phyloP scores from a whole-genome alignment of 2,797 vertebrate genomes.

The Chelidonichthys spinosus region DNA sequence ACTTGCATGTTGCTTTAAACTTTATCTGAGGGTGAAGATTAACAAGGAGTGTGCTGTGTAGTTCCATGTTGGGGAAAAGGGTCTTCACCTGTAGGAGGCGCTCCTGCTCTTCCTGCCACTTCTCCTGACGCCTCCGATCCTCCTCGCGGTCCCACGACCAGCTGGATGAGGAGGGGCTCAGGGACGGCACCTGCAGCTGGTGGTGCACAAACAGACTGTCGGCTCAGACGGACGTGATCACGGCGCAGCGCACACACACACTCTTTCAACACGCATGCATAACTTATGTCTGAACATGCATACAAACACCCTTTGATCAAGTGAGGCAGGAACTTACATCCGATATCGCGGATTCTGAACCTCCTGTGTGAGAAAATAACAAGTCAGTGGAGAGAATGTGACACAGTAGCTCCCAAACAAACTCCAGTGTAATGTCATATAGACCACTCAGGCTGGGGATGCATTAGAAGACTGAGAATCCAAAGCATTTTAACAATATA shows the following conservation, averaged over 20 bases:
- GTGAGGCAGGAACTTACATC: slow-evolving; percentile 87
- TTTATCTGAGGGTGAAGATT: not conserved
- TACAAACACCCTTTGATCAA: slow-evolving; percentile 25
- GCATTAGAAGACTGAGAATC: slow-evolving; percentile 34
- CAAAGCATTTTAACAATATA: not conserved
- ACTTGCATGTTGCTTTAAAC: not conserved
- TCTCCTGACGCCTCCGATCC: slow-evolving; percentile 91
- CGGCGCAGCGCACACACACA: not conserved
- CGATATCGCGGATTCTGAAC: slow-evolving; percentile 90
- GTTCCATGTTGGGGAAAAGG: not conserved
- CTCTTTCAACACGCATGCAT: not conserved
- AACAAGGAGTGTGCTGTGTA: not conserved
- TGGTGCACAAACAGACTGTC: slow-evolving; percentile 37
- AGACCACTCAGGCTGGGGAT: slow-evolving; percentile 28
- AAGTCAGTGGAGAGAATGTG: slow-evolving; percentile 13
- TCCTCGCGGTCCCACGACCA: slow-evolving; percentile 94
- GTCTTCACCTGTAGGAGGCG: slow-evolving; percentile 91
- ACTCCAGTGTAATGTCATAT: not conserved
- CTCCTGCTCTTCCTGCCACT: slow-evolving; percentile 97
- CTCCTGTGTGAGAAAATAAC: slow-evolving; percentile 82
- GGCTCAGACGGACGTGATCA: slow-evolving; percentile 28
- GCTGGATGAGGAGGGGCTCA: slow-evolving; percentile 87
- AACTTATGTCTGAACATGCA: slow-evolving; percentile 23
- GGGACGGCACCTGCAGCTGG: slow-evolving; percentile 92
- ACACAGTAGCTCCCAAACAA: not conserved